Conservation (phyloP, 2,797 vertebrate genomes). For the Pantherophis vulpinus region DNA sequence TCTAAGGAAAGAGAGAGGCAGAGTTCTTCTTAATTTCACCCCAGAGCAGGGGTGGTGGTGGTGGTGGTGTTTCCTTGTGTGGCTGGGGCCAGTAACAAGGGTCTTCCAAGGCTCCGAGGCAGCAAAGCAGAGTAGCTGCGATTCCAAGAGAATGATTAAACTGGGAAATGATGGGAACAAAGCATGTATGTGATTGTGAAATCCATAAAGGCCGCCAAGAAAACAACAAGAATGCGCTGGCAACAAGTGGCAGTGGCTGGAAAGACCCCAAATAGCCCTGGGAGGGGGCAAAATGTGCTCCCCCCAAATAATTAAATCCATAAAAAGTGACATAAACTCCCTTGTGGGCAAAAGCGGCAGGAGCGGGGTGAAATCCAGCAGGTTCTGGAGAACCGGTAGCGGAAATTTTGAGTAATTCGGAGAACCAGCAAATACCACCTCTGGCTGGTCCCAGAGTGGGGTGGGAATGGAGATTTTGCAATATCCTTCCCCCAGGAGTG, state of each 20-base stretch:
- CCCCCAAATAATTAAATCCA: not conserved
- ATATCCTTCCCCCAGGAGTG: too few relatives aligned
- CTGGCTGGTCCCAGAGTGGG: too few relatives aligned
- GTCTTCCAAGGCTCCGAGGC: not conserved
- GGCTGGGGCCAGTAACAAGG: not conserved
- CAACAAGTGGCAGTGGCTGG: not conserved
- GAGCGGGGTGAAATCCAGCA: too few relatives aligned
- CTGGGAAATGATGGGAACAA: not conserved
- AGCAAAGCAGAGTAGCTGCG: not conserved
- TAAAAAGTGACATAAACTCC: not conserved
- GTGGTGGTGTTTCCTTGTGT: too few relatives aligned
- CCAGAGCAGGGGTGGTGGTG: too few relatives aligned
- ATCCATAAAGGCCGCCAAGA: not conserved
- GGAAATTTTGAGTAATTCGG: too few relatives aligned
- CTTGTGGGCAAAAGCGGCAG: not conserved
- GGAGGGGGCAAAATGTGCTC: accelerated
- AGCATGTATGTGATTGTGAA: not conserved
- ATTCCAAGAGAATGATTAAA: not conserved
- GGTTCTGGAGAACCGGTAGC: too few relatives aligned
- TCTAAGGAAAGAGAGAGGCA: not conserved
- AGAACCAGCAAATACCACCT: too few relatives aligned
- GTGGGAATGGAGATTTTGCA: too few relatives aligned
- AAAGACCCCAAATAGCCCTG: not conserved
- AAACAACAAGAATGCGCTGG: not conserved
- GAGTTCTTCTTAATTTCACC: not conserved